Conservation (phyloP, 2,888 invertebrate species). For the Pyrgus malvae region DNA sequence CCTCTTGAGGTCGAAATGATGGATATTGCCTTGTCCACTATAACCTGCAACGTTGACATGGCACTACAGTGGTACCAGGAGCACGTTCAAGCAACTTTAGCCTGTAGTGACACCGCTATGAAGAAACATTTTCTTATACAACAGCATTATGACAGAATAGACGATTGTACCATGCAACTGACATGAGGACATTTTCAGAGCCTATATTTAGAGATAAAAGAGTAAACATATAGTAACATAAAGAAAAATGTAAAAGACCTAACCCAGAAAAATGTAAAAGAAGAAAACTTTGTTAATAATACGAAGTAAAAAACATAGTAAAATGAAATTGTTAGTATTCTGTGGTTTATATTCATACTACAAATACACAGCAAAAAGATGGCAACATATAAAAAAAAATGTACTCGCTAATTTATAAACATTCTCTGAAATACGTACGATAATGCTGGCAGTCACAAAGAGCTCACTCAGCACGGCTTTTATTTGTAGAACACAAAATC, state of each 20-base stretch:
- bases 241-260: too few relatives aligned
- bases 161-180: conserved; percentile 35
- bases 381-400: not conserved
- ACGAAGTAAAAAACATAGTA: too few relatives aligned
- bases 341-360: too few relatives aligned
- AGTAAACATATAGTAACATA: too few relatives aligned
- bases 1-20: conserved; percentile 45
- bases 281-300: too few relatives aligned
- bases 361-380: not conserved
- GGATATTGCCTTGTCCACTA: conserved; percentile 41
- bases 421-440: too few relatives aligned
- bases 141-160: conserved; percentile 38
- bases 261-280: too few relatives aligned
- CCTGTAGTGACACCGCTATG: conserved; percentile 34
- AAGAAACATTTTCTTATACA: conserved; percentile 41
- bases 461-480: too few relatives aligned
- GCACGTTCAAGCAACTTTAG: conserved; percentile 26
- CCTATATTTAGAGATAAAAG: too few relatives aligned
- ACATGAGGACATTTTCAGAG: conserved; percentile 9
- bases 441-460: not conserved
- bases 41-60: conserved; percentile 42
- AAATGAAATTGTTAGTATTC: too few relatives aligned
- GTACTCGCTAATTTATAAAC: not conserved
- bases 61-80: conserved; percentile 46
- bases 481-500: not conserved